Evolutionary conservation across 2,888 invertebrate species (phyloP), one percentile per base, ranked within the genome.

Genomic region (Oxycera nigricornis): DNA sequence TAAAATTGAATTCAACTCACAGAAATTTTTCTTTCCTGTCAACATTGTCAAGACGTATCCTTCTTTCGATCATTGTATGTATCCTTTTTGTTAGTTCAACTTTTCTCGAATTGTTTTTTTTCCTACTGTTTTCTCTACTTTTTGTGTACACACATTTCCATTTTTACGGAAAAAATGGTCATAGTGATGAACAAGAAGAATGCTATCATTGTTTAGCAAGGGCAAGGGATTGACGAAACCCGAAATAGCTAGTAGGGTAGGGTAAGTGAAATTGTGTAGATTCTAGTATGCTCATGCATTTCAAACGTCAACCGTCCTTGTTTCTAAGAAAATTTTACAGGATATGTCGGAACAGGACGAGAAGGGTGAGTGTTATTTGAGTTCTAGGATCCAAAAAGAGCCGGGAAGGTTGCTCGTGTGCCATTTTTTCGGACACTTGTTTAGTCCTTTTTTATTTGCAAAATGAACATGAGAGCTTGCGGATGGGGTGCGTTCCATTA

Each of bases 31-130:
- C 62, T 73, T 76, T 76, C 76, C 74, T 76, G 76, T 76, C 76
- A 76, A 76, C 76, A 74, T 74, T 76, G 76, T 76, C 76, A 76
- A 74, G 74, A 59, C 74, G 74, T 76, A 76, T 74, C 74, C 76
- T 73, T 74, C 72, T 62, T 74, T 73, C 76, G 76, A 76, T 72
- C 55, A 70, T 75, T 75, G 75, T n/a, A n/a, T n/a, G n/a, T 75
- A 75, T 75, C 73, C 75, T 75, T 75, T 75, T 73, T 73, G 73
- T 75, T 70, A 46, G 55, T 35, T 14, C 35, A 20, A 70, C 46
- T 35, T 70, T 52, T 39, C 55, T 52, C 31, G 65, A 39, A 39
- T 30, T 30, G 30, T 68, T 31, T 39, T 65, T 70, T 55, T 52
- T 68, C 52, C n/a, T 28, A 30, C 20, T 22, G 17, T 55, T 17